phyloP scores from a whole-genome alignment of 2,113 vertebrate species.

The Excalfactoria chinensis region DNA sequence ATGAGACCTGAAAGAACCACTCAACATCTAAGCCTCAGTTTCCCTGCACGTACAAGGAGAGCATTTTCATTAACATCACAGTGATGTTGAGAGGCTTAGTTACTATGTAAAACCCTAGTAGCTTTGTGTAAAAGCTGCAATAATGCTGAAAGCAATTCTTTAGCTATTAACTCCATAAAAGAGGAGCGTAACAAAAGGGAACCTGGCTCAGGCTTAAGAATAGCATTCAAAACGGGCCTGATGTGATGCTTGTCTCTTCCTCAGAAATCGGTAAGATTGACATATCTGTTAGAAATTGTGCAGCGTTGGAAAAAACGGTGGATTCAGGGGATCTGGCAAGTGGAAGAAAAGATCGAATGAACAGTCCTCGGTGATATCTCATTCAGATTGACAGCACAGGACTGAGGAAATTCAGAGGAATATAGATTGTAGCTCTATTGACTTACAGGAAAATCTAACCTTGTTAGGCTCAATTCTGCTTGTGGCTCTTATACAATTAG shows the following conservation, averaged over 20 bases:
- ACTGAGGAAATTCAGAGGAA: not conserved
- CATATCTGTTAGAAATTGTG: not conserved
- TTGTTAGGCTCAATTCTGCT: not conserved
- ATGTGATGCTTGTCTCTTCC: not conserved
- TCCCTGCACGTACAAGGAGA: not conserved
- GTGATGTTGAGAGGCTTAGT: not conserved
- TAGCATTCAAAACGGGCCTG: not conserved
- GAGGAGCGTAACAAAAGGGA: not conserved
- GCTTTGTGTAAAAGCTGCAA: not conserved
- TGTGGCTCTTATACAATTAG: conserved; percentile 11
- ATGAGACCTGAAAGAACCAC: not conserved
- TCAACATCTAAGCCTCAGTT: not conserved
- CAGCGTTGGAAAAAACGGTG: not conserved
- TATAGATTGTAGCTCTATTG: conserved; percentile 32
- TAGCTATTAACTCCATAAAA: not conserved
- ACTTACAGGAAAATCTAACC: conserved; percentile 53
- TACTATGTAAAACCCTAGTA: fast-evolving
- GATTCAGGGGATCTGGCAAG: not conserved
- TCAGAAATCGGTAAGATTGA: not conserved
- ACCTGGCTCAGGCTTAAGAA: not conserved
- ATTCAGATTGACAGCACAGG: not conserved
- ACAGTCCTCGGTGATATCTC: not conserved
- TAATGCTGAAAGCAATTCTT: not conserved
- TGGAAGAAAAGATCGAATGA: not conserved
- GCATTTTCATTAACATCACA: not conserved